Percentiles rank a stretch among this genome's conserved stretches.
These are phyloP conservation scores for Frieseomelitta varia DNA, from an alignment of 1,140 invertebrate genomes.

Conservation along the genomic window DNA sequence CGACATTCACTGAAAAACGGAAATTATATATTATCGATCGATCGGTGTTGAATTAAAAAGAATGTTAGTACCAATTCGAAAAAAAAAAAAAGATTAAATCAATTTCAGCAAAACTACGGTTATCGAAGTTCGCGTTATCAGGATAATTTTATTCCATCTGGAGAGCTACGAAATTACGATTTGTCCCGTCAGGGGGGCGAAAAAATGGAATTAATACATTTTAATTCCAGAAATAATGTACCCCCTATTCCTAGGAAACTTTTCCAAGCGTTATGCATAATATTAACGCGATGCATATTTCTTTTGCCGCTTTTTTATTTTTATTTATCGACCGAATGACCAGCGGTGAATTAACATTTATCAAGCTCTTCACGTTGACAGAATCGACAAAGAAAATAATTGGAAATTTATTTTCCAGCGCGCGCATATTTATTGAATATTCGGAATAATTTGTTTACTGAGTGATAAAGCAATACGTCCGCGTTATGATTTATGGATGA, in stretches of 20 bases:
- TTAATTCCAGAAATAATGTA: slow-evolving; percentile 11
- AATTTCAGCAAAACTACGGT: neutral
- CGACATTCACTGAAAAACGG: neutral
- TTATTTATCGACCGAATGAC: neutral
- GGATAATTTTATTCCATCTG: slow-evolving; percentile 21
- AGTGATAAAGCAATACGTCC: slow-evolving; percentile 30
- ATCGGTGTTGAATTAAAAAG: neutral
- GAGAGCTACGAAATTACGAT: slow-evolving; percentile 3
- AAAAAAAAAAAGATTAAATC: slow-evolving; percentile 10
- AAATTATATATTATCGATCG: neutral
- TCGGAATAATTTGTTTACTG: slow-evolving; percentile 22
- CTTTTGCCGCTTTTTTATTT: neutral
- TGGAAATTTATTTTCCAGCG: slow-evolving; percentile 34
- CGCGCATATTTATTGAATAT: slow-evolving; percentile 23
- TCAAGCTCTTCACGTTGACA: neutral
- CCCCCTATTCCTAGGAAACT: neutral
- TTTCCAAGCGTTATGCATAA: neutral
- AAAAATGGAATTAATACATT: slow-evolving; percentile 1
- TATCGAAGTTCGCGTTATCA: slow-evolving; percentile 1
- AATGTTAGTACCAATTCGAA: neutral
- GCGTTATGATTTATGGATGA: slow-evolving; percentile 29
- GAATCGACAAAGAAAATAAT: slow-evolving; percentile 23
- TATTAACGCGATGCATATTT: neutral
- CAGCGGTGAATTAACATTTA: slow-evolving; percentile 20
- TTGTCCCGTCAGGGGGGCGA: neutral